A percentile compares a stretch with the other conserved stretches of the same genome.
These are phyloP conservation scores for Chrysochloris asiatica DNA, from an alignment of 2,113 vertebrate genomes.

Conservation along the genomic window DNA sequence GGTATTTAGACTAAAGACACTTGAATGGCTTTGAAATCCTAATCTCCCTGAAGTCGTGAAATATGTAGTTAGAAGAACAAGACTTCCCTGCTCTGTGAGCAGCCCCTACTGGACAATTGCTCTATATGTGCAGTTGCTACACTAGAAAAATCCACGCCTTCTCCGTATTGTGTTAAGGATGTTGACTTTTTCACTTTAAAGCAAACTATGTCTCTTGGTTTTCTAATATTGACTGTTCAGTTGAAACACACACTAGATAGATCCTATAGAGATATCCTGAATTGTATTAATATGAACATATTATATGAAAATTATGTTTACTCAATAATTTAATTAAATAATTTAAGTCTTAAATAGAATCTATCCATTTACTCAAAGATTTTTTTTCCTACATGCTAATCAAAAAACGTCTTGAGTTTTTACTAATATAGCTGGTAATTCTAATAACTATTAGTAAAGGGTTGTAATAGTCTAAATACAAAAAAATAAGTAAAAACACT, in stretches of 20 bases:
- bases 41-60: neutral
- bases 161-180: rapidly evolving
- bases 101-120: conserved; percentile 75
- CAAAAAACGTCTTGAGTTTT: conserved; percentile 6
- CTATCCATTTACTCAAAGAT: neutral
- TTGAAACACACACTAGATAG: neutral
- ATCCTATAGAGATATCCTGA: neutral
- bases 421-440: neutral
- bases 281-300: neutral
- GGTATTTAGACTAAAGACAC: conserved; percentile 62
- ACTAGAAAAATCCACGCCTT: rapidly evolving
- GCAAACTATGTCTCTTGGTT: neutral
- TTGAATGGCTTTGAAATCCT: conserved; percentile 55
- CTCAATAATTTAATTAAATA: neutral
- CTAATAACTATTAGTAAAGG: neutral
- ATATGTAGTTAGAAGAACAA: neutral
- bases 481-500: neutral
- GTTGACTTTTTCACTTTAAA: conserved; percentile 54
- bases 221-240: neutral
- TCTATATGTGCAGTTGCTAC: neutral
- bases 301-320: too few species aligned
- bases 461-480: neutral
- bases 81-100: conserved; percentile 69
- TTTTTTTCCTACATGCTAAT: neutral
- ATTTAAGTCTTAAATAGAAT: neutral